Conservation (phyloP, 2,113 vertebrate genomes). For the Diadophis punctatus region DNA sequence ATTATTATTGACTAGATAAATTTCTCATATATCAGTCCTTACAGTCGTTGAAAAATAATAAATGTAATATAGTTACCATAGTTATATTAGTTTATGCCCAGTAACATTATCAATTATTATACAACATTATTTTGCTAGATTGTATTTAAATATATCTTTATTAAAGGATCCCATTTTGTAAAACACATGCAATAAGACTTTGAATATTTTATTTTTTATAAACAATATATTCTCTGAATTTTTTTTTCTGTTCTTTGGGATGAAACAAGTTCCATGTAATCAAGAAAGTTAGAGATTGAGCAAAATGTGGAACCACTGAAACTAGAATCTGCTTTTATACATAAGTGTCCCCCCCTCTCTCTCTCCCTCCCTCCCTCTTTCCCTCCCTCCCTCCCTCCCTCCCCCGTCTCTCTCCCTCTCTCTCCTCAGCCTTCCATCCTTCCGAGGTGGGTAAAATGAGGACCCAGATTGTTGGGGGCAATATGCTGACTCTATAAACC, state of each 20-base stretch:
- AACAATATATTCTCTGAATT: not conserved
- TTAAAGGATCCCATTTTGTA: not conserved
- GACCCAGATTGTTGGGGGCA: too few relatives aligned
- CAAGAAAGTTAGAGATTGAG: not conserved
- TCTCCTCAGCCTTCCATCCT: too few relatives aligned
- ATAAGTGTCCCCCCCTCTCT: too few relatives aligned
- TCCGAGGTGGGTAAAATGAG: too few relatives aligned
- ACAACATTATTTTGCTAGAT: not conserved
- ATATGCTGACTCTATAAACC: too few relatives aligned
- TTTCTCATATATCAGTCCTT: not conserved
- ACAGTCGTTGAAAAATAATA: not conserved
- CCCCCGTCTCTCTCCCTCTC: not conserved
- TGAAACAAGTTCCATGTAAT: not conserved
- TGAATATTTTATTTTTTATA: not conserved
- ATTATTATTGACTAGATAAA: not conserved
- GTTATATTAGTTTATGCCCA: not conserved
- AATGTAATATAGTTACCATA: not conserved
- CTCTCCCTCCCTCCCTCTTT: too few relatives aligned
- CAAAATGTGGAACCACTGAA: not conserved
- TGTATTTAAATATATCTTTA: not conserved
- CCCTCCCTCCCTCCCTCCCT: too few relatives aligned
- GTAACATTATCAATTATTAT: too few relatives aligned
- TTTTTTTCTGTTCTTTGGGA: not conserved
- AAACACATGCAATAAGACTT: not conserved
- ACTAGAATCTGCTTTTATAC: not conserved